These are phyloP conservation scores for Cervus canadensis DNA, from an alignment of 2,113 vertebrate species.

Conservation along the genomic window DNA sequence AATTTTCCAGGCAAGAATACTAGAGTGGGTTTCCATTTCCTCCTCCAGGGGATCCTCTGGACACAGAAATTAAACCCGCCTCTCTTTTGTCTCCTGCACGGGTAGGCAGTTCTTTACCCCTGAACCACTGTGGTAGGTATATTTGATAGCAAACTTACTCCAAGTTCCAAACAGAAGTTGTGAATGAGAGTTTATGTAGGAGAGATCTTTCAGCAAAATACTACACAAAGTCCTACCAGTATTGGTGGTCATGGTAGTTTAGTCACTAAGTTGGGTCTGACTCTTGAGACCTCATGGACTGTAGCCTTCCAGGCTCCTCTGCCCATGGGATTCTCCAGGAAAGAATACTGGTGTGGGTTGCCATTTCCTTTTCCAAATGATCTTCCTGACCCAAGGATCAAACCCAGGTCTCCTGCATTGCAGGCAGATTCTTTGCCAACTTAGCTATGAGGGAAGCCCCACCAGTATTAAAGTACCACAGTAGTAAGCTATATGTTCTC, in stretches of 20 bases:
- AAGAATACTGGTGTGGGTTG: background rate
- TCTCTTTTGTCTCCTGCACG: background rate
- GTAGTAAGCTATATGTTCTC: background rate
- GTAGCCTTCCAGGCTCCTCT: background rate
- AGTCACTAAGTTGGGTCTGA: background rate
- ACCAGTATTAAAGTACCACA: accelerated
- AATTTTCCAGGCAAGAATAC: background rate
- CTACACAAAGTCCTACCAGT: accelerated
- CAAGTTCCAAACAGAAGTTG: background rate
- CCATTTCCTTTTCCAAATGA: background rate
- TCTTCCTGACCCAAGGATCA: accelerated
- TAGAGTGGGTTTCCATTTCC: background rate
- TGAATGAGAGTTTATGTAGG: background rate
- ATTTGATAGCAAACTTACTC: background rate
- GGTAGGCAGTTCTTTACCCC: background rate
- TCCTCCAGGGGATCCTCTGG: background rate
- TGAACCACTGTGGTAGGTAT: background rate
- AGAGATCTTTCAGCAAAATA: background rate
- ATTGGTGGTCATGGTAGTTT: background rate
- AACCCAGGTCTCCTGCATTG: background rate
- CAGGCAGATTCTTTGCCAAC: background rate
- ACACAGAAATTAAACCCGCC: background rate
- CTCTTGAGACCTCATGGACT: background rate
- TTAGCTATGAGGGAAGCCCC: background rate
- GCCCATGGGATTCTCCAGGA: background rate